Evolutionary conservation across 2,797 vertebrate genomes (phyloP).

Genomic region (Dendrocincla tyrannina): DNA sequence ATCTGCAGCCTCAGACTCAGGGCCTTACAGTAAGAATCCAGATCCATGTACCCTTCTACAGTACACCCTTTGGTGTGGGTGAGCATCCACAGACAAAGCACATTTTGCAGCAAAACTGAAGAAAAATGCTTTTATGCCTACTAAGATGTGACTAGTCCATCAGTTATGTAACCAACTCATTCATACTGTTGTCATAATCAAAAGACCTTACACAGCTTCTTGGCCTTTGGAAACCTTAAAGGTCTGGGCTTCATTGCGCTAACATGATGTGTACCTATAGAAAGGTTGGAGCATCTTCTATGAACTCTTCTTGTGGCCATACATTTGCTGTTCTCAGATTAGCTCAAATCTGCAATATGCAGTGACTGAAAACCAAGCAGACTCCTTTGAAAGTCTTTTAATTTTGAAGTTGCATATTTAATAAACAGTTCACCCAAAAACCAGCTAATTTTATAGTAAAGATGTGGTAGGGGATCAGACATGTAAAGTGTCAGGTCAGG

Average conservation of each 20-base stretch:
- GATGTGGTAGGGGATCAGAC: background rate
- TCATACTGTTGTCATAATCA: background rate
- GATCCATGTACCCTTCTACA: background rate
- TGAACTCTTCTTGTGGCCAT: background rate
- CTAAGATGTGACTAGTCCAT: background rate
- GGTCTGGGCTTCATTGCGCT: background rate
- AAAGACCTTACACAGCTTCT: background rate
- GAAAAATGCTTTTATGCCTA: constrained; percentile 31
- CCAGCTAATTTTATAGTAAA: background rate
- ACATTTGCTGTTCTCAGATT: background rate
- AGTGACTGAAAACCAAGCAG: background rate
- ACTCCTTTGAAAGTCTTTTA: background rate
- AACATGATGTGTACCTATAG: background rate
- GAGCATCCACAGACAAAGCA: background rate
- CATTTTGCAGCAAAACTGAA: constrained; percentile 3
- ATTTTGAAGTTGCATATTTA: background rate
- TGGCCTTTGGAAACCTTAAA: background rate
- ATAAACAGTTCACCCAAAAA: background rate
- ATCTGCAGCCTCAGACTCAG: background rate
- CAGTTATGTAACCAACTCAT: background rate
- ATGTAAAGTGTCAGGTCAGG: background rate
- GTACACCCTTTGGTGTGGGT: background rate
- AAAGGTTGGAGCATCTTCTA: background rate
- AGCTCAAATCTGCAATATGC: background rate
- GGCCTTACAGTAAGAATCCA: background rate